A percentile compares a stretch with the other conserved stretches of the same genome.
These are phyloP conservation scores for Acronicta aceris DNA, from an alignment of 2,888 invertebrate species.

Conservation along the genomic window DNA sequence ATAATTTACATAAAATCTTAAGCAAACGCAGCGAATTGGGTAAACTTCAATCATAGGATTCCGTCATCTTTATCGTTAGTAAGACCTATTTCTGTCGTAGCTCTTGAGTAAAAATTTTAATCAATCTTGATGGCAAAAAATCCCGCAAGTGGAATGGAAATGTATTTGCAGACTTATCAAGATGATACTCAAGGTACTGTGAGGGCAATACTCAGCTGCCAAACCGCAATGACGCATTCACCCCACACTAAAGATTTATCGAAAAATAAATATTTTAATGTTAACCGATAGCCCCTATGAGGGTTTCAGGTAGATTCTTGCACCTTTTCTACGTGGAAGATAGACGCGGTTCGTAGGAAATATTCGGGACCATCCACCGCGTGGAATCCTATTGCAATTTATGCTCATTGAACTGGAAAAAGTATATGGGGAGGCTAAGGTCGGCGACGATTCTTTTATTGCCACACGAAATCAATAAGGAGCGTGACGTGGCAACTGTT, in stretches of 20 bases:
- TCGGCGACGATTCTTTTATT: constrained; percentile 85
- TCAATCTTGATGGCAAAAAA: constrained; percentile 20
- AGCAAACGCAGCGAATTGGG: constrained; percentile 77
- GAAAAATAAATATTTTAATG: constrained; percentile 73
- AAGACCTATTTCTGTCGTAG: constrained; percentile 33
- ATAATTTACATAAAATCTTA: constrained; percentile 80
- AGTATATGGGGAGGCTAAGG: constrained; percentile 85
- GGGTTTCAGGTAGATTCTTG: constrained; percentile 80
- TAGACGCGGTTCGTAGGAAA: constrained; percentile 74
- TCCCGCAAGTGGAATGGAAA: constrained; percentile 13
- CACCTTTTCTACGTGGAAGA: constrained; percentile 78
- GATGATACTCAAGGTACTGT: too few species aligned
- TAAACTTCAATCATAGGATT: constrained; percentile 76
- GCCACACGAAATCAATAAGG: constrained; percentile 83
- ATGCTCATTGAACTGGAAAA: constrained; percentile 86
- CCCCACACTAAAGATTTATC: constrained; percentile 44
- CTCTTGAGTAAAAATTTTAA: constrained; percentile 27
- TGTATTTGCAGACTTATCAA: constrained; percentile 22
- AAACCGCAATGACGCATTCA: constrained; percentile 32
- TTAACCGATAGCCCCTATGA: constrained; percentile 71
- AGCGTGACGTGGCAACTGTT: constrained; percentile 77
- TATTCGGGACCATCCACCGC: constrained; percentile 81
- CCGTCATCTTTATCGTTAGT: constrained; percentile 59
- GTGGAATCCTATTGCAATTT: constrained; percentile 88
- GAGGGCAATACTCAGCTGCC: background rate